These are phyloP conservation scores for Caerostris darwini DNA, from an alignment of 1,140 invertebrate genomes.

Conservation along the genomic window DNA sequence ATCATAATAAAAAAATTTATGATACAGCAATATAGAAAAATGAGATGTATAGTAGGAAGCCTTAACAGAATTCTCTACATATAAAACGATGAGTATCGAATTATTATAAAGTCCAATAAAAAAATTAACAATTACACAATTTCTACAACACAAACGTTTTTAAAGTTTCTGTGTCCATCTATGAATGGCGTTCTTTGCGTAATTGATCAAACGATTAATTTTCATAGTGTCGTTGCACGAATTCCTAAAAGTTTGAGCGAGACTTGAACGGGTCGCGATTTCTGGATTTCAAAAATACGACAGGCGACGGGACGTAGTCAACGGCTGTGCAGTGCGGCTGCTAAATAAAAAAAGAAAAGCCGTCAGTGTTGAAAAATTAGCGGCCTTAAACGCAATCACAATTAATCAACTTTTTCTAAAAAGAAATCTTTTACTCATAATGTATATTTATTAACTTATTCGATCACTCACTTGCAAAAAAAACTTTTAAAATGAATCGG, in stretches of 20 bases:
- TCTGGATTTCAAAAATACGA: constrained; percentile 73
- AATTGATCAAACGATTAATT: not conserved
- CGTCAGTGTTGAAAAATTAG: constrained; percentile 17
- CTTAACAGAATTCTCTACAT: constrained; percentile 22
- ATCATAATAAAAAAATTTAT: too few relatives aligned
- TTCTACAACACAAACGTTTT: constrained; percentile 40
- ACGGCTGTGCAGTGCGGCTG: constrained; percentile 57
- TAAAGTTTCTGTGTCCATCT: not conserved
- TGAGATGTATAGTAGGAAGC: not conserved
- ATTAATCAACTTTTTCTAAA: not conserved
- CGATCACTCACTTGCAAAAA: not conserved
- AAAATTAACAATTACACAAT: constrained; percentile 31
- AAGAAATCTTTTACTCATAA: not conserved
- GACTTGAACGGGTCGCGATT: constrained; percentile 29
- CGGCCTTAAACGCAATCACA: not conserved
- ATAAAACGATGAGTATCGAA: constrained; percentile 3
- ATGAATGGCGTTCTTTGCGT: not conserved
- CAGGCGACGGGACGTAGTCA: constrained; percentile 56
- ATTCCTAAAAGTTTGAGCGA: constrained; percentile 41
- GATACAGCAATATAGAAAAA: too few relatives aligned
- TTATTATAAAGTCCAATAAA: not conserved
- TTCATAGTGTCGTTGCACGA: not conserved
- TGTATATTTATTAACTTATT: not conserved
- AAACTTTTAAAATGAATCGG: too few relatives aligned
- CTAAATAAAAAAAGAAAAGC: constrained; percentile 62